Base-by-base conservation (phyloP, 2,113 vertebrate genomes). In the Oceanodroma tethys region DNA sequence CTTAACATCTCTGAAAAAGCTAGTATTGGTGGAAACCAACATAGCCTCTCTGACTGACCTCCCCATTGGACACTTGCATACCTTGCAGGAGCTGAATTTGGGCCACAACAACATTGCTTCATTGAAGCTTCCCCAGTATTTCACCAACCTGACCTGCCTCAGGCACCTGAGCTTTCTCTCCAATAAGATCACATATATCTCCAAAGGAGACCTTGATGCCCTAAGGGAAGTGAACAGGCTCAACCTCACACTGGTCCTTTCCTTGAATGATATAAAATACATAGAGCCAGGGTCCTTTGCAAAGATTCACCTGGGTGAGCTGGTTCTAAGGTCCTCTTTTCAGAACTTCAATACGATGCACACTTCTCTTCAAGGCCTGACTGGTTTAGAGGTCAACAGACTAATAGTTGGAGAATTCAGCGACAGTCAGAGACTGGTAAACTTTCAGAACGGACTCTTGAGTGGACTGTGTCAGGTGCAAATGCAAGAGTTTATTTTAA, bases 241-340 rank as follows among this genome's bases (percentile, higher is more conserved):
- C 66, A 98, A 98, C 71, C 95, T 99, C 43, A 98, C 98, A 1
- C 78, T 99, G 85, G 98, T 98, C 19, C 94, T 99, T 29, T 98
- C 98, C 58, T 42, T 98, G 56, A 99, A 99, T 67, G 53, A 86
- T 30, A 98, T 99, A 78, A 88, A 98, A n/a, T 73, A 94, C 43
- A 98, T 99, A 19, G 59, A 98, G 71, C 91, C 65, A 4, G 96
- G 94, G 34, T 84, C 98, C 52, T 98, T 99, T 83, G 81, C 88
- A 22, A 95, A 78, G 25, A 66, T 98, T 56, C 91, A 66, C 20
- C 97, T 99, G 0, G 59, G 60, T 38, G 94, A 97, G 93, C 91
- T 99, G 72, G 90, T 92, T 74, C 80, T 99, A 81, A 98, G 96
- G 93, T 94, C 93, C 67, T 93, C 96, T 86, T 99, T 99, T 95